Base-by-base conservation (phyloP, 2,797 vertebrate genomes). In the Chiloscyllium punctatum region DNA sequence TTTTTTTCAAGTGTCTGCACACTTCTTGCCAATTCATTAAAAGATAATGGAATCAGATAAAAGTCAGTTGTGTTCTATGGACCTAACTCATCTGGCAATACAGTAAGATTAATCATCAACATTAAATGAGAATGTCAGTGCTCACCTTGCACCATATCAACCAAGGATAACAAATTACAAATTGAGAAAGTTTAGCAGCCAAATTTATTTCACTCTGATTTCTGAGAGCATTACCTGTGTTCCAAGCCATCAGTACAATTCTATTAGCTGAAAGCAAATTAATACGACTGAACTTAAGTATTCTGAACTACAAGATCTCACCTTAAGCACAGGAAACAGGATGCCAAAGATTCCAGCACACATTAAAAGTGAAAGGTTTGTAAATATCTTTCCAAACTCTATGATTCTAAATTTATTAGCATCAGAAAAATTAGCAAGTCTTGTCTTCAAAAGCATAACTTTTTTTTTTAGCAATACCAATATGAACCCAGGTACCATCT, bases 11-110 rank as follows among this genome's bases (percentile, higher is more conserved):
- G 74, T 95, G 48, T 15, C 33, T 57, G 25, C 27, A 53, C 69
- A 77, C 18, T 95, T 77, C 48, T 95, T 53, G 94, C 48, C 71
- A 95, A 77, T 4, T 95, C 71, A 95, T 30, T 95, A 48, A 18
- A 72, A 27, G 68, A 42, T 94, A 94, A 94, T 33, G 33, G 21
- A 33, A 33, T 7, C 94, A 53, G 33, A 77, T 51, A 95, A 95
- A 15, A 53, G 48, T 27, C 57, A 77, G 71, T 30, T 74, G 16
- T 77, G 27, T 33, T 51, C 71, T 3, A 21, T 33, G 8, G 69
- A 30, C 23, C 53, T 23, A 94, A 94, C 4, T 33, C 71, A 13
- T 74, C 42, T 33, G 77, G 48, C 71, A 77, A 16, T 95, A 33
- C 25, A 53, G 42, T 8, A 51, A 53, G 13, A 77, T 48, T 69